phyloP scores from a whole-genome alignment of 2,113 vertebrate species.

The Lampris incognitus region DNA sequence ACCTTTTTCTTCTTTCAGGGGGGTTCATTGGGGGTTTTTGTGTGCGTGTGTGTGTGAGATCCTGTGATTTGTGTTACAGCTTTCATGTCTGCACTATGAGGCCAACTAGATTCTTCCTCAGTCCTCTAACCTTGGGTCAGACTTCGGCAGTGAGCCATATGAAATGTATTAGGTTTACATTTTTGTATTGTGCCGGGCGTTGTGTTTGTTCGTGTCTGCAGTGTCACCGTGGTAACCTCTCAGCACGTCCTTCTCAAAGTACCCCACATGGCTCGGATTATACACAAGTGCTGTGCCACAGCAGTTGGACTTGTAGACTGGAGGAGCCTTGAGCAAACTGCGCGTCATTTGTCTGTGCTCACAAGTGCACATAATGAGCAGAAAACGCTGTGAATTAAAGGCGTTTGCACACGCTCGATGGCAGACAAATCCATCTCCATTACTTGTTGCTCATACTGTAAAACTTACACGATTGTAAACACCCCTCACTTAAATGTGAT shows the following conservation, averaged over 20 bases:
- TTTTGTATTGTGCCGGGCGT: slow-evolving; percentile 63
- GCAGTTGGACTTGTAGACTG: slow-evolving; percentile 60
- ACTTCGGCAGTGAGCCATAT: slow-evolving; percentile 67
- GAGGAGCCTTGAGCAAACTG: slow-evolving; percentile 51
- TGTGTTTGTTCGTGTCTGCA: slow-evolving; percentile 79
- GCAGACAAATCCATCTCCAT: slow-evolving; percentile 47
- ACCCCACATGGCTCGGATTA: slow-evolving; percentile 85
- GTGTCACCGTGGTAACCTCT: slow-evolving; percentile 76
- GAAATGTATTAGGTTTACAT: slow-evolving; percentile 75
- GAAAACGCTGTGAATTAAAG: slow-evolving; percentile 58
- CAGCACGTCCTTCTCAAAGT: slow-evolving; percentile 72
- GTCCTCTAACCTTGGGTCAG: slow-evolving; percentile 58
- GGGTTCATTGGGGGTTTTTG: slow-evolving; percentile 19
- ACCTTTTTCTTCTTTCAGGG: slow-evolving; percentile 13
- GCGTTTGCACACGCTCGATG: slow-evolving; percentile 62
- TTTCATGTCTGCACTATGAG: slow-evolving; percentile 44
- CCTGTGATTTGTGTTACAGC: slow-evolving; percentile 42
- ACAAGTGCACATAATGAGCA: slow-evolving; percentile 61
- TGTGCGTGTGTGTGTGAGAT: slow-evolving; percentile 36
- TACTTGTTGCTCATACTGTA: slow-evolving; percentile 15
- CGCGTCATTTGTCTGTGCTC: slow-evolving; percentile 57
- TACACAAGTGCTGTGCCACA: slow-evolving; percentile 66
- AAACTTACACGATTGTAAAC: slow-evolving; percentile 35
- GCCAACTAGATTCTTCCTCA: slow-evolving; percentile 53
- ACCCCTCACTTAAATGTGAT: slow-evolving; percentile 11